Evolutionary conservation across 2,888 invertebrate genomes (phyloP).

Genomic region (Ctenicera cuprea): DNA sequence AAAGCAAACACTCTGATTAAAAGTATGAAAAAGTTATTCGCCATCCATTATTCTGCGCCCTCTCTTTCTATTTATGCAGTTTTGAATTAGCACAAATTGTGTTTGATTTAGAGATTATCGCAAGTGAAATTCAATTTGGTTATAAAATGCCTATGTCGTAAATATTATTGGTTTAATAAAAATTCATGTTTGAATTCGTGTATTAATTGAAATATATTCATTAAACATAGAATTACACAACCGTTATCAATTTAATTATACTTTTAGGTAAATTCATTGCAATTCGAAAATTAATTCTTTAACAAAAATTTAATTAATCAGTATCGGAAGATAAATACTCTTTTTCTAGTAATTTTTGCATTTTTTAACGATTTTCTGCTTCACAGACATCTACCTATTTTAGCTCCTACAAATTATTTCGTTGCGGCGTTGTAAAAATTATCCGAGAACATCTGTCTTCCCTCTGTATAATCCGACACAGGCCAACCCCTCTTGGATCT

Average conservation of each 20-base stretch:
- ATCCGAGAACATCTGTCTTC: conserved; percentile 41
- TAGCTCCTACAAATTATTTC: background rate
- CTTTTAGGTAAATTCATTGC: no score
- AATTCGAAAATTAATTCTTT: no score
- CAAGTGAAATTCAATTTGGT: background rate
- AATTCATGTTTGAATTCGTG: no score
- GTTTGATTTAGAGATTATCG: background rate
- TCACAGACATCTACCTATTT: background rate
- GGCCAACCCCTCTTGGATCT: conserved; percentile 31
- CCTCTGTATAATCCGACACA: conserved; percentile 21
- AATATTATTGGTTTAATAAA: no score
- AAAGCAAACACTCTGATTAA: conserved; percentile 35
- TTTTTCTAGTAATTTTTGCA: no score
- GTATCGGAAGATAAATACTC: no score
- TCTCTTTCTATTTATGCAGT: background rate
- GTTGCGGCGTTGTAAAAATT: conserved; percentile 11
- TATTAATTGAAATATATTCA: no score
- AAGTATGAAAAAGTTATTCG: background rate
- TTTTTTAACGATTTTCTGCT: no score
- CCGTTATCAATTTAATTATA: no score
- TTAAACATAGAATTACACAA: no score
- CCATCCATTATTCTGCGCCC: background rate
- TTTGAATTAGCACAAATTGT: conserved; percentile 6
- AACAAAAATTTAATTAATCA: no score
- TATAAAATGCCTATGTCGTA: background rate